Base-by-base conservation (phyloP, 2,888 invertebrate species). In the Thereva unica region DNA sequence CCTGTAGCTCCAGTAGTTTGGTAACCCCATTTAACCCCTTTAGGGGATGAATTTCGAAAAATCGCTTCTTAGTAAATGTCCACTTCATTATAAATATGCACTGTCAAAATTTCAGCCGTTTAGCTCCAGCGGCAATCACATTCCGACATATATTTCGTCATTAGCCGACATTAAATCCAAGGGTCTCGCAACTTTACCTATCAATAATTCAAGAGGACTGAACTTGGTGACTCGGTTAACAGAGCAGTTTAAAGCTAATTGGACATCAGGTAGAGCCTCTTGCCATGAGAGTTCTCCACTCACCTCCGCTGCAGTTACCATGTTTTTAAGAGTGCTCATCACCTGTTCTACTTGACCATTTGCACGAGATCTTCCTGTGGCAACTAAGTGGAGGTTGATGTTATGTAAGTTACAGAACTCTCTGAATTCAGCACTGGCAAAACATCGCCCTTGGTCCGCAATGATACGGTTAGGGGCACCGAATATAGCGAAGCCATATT, bases 121-220 rank as follows among this genome's bases (percentile, higher is more conserved):
- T n/a, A n/a, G n/a, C n/a, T n/a, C n/a, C n/a, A n/a, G n/a, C n/a
- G n/a, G n/a, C n/a, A n/a, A n/a, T n/a, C n/a, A n/a, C n/a, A n/a
- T n/a, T n/a, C n/a, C n/a, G n/a, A n/a, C n/a, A n/a, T n/a, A n/a
- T n/a, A n/a, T n/a, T n/a, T n/a, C n/a, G 53, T 37, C 1, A 37
- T 53, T 37, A 53, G 10, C 7, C 35, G 3, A 1, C 37, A 37
- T 4, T n/a, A 37, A 34, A 35, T 7, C 34, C 10, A 53, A 9
- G 2, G 53, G 53, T n/a, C 53, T 53, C 8, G 53, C 53, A 9
- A 53, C 53, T 53, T 53, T 53, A 3, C 53, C 53, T 6, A 53
- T 53, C 5, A 53, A 37, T 5, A 53, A 53, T 53, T 53, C 37
- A 4, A 53, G n/a, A 9, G 53, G 53, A 37, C 53, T 53, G 9